A percentile compares a stretch with the other conserved stretches of the same genome.
Evolutionary conservation across 2,113 vertebrate species (phyloP).

Genomic region (Phaethornis superciliosus): DNA sequence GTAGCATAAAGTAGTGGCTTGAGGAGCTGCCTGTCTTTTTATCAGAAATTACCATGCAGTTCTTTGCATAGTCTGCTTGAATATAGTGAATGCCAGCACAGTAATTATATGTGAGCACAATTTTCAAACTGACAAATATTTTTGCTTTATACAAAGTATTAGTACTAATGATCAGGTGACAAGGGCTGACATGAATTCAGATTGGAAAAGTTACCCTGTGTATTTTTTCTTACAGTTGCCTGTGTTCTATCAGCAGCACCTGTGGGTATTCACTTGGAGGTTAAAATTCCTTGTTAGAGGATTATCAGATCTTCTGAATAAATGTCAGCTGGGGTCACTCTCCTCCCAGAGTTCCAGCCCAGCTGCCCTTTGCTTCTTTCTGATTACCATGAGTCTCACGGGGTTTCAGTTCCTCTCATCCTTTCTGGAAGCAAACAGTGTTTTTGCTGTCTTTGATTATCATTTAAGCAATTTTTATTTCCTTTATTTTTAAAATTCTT

Average conservation of each 20-base stretch:
- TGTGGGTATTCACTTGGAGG: background rate
- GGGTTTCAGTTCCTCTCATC: background rate
- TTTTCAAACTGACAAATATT: conserved; percentile 30
- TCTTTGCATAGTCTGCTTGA: background rate
- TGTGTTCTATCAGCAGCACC: background rate
- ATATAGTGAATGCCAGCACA: background rate
- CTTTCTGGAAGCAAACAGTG: background rate
- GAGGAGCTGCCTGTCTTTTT: conserved; percentile 20
- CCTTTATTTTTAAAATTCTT: background rate
- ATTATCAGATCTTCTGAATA: background rate
- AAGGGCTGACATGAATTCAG: conserved; percentile 6
- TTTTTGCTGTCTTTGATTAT: background rate
- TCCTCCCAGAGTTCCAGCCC: background rate
- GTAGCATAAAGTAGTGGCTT: background rate
- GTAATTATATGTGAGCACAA: conserved; percentile 12
- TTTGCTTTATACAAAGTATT: background rate
- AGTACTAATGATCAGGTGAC: conserved; percentile 27
- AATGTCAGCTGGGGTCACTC: background rate
- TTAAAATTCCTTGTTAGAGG: background rate
- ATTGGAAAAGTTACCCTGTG: background rate
- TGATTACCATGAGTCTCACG: background rate
- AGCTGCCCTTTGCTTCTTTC: background rate
- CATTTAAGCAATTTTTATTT: background rate
- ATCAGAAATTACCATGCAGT: conserved; percentile 20
- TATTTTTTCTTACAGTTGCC: background rate